Percentiles rank a stretch among this genome's conserved stretches.
Conservation (phyloP, 1,140 invertebrate genomes). For the Brachionus rotundiformis region DNA sequence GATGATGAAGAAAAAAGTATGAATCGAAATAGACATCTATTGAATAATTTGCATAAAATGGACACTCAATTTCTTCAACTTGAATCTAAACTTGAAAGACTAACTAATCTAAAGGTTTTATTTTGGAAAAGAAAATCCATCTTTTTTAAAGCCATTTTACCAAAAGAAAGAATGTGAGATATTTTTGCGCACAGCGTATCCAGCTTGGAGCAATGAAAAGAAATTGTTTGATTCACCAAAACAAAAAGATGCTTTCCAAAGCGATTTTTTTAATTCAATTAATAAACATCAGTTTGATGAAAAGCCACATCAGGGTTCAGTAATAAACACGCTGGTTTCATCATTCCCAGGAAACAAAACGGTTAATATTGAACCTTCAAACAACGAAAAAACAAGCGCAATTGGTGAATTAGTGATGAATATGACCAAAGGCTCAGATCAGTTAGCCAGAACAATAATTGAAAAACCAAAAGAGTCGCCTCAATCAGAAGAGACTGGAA, state of each 20-base stretch:
- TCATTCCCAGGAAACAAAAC: neutral
- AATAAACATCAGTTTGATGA: neutral
- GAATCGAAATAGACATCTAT: conserved; percentile 28
- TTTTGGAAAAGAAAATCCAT: no score
- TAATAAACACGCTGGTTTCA: neutral
- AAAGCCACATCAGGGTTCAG: neutral
- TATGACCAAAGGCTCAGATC: neutral
- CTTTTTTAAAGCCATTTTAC: no score
- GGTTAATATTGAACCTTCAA: neutral
- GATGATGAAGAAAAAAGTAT: conserved; percentile 49
- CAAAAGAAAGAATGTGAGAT: conserved; percentile 39
- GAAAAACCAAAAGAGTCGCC: neutral
- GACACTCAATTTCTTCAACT: conserved; percentile 43
- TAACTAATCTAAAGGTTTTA: conserved; percentile 38
- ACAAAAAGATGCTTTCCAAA: neutral
- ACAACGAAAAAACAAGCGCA: neutral
- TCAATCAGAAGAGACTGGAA: neutral
- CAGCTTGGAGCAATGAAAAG: conserved; percentile 25
- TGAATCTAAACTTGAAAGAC: conserved; percentile 42
- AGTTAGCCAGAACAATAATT: neutral
- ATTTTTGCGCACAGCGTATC: conserved; percentile 38
- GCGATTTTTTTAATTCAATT: neutral
- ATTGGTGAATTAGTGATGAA: conserved; percentile 17
- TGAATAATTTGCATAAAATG: conserved; percentile 7
- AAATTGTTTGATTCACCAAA: neutral